Conservation (phyloP, 2,113 vertebrate species). For the Nesoenas mayeri region DNA sequence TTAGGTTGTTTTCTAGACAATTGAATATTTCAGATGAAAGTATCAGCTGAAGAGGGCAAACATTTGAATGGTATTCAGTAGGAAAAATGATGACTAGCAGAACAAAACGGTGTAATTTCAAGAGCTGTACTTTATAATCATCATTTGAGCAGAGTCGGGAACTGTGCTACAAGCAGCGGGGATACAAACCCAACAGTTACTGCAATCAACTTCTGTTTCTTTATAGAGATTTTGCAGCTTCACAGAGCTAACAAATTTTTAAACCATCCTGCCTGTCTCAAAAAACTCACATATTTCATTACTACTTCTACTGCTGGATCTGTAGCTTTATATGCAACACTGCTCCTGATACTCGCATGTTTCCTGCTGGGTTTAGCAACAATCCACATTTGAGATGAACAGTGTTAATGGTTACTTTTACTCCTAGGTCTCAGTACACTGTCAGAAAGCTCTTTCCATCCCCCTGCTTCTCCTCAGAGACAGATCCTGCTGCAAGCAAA, state of each 20-base stretch:
- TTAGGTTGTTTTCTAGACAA: conserved; percentile 38
- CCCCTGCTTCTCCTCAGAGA: neutral
- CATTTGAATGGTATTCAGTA: conserved; percentile 18
- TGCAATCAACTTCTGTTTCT: conserved; percentile 4
- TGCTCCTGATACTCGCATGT: no score
- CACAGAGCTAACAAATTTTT: neutral
- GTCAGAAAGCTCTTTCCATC: neutral
- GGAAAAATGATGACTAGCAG: neutral
- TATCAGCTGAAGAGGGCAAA: conserved; percentile 27
- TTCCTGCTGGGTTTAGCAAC: neutral
- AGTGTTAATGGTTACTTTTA: neutral
- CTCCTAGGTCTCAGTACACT: neutral
- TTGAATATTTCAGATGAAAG: neutral
- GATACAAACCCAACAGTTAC: neutral
- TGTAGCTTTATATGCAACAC: rapidly evolving
- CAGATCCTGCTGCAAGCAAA: neutral
- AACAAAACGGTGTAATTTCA: conserved; percentile 10
- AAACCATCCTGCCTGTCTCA: neutral
- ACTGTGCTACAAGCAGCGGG: neutral
- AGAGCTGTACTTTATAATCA: conserved; percentile 8
- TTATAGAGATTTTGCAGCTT: neutral
- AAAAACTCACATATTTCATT: neutral
- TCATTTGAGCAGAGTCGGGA: neutral
- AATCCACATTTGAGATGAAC: neutral
- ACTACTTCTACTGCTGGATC: neutral